These are phyloP conservation scores for Benthosema pterotum DNA, from an alignment of 2,797 vertebrate species.

Conservation along the genomic window DNA sequence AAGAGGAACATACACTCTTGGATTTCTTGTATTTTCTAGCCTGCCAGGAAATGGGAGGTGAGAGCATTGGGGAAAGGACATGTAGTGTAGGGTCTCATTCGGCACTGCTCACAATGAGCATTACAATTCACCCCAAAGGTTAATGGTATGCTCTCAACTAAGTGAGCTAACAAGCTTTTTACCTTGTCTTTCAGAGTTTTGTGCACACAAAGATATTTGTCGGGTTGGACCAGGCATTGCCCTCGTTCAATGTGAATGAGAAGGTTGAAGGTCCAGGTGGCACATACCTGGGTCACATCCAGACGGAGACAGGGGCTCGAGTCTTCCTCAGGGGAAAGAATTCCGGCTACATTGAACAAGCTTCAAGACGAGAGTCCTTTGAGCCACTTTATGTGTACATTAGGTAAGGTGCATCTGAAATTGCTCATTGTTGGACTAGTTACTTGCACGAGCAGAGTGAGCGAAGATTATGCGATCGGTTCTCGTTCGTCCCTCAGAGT, in stretches of 20 bases:
- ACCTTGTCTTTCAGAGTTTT: constrained; percentile 75
- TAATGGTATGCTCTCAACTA: too few species aligned
- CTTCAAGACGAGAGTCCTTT: constrained; percentile 83
- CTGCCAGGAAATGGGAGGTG: too few species aligned
- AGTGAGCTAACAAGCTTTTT: not conserved
- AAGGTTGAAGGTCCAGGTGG: constrained; percentile 82
- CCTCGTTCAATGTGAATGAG: constrained; percentile 82
- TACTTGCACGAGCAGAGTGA: too few species aligned
- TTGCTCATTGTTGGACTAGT: not conserved
- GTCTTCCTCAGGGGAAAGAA: constrained; percentile 83
- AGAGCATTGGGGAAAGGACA: too few species aligned
- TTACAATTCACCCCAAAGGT: too few species aligned
- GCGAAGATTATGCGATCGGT: too few species aligned
- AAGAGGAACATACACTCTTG: too few species aligned
- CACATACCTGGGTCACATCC: constrained; percentile 83
- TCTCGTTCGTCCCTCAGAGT: too few species aligned
- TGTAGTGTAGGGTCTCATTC: too few species aligned
- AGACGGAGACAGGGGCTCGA: constrained; percentile 82
- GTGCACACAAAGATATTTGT: constrained; percentile 88
- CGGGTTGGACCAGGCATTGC: constrained; percentile 79
- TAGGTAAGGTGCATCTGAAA: constrained; percentile 65
- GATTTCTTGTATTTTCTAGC: too few species aligned
- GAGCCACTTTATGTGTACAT: constrained; percentile 86
- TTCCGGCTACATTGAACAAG: constrained; percentile 86
- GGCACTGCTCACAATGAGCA: too few species aligned